Conservation (phyloP, 2,113 vertebrate species). For the Tachycineta bicolor region DNA sequence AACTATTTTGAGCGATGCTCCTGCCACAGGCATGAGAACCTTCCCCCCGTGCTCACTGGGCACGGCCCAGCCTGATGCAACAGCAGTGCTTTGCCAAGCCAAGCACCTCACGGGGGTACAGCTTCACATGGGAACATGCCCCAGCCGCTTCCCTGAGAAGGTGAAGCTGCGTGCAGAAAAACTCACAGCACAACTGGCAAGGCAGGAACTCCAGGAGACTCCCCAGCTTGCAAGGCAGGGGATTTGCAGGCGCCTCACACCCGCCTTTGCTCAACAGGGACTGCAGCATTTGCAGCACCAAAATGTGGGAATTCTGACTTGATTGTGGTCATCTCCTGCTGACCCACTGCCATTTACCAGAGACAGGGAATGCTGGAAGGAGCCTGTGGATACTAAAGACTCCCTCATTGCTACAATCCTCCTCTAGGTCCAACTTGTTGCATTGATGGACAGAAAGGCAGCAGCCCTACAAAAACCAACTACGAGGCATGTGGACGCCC, state of each 20-base stretch:
- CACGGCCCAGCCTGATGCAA: background rate
- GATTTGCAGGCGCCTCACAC: background rate
- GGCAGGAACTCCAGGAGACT: background rate
- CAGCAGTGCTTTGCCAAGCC: background rate
- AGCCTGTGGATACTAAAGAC: background rate
- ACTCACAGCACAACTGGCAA: background rate
- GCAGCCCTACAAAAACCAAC: background rate
- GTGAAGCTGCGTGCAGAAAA: background rate
- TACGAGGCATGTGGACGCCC: fast-evolving
- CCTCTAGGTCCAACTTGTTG: fast-evolving
- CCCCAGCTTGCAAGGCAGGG: background rate
- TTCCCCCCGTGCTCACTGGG: fast-evolving
- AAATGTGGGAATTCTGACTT: background rate
- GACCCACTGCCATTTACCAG: background rate
- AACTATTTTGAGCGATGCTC: background rate
- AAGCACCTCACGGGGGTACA: background rate
- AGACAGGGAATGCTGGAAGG: background rate
- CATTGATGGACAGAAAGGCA: background rate
- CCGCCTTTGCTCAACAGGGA: background rate
- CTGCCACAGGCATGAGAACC: background rate
- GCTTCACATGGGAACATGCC: background rate
- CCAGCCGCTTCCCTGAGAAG: background rate
- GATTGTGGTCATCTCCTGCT: background rate
- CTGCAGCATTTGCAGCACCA: background rate
- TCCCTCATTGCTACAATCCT: background rate